Conservation (phyloP, 2,797 vertebrate species). For the Oryzias sinensis region DNA sequence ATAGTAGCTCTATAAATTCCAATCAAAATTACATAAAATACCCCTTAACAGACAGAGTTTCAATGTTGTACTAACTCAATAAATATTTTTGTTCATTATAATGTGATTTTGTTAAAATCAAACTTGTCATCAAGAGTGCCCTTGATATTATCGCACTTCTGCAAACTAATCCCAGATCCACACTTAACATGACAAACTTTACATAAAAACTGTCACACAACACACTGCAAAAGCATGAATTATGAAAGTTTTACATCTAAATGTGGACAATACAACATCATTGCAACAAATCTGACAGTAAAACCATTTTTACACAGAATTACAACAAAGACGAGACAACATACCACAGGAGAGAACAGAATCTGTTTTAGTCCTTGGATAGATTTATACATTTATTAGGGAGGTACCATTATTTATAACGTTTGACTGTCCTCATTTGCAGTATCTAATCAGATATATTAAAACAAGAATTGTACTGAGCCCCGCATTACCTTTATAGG, state of each 20-base stretch:
- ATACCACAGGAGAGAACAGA: slow-evolving; percentile 24
- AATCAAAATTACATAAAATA: slow-evolving; percentile 18
- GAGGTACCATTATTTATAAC: neutral
- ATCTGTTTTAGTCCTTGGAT: slow-evolving; percentile 47
- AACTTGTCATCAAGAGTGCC: slow-evolving; percentile 24
- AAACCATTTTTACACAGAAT: slow-evolving; percentile 39
- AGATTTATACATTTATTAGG: slow-evolving; percentile 32
- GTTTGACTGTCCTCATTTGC: slow-evolving; percentile 28
- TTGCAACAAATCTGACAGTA: slow-evolving; percentile 37
- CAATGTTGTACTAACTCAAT: slow-evolving; percentile 35
- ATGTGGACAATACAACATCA: slow-evolving; percentile 32
- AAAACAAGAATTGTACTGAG: slow-evolving; percentile 43
- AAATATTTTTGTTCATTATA: slow-evolving; percentile 55
- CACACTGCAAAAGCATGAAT: slow-evolving; percentile 41
- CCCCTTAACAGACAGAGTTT: slow-evolving; percentile 32
- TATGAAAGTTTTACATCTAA: slow-evolving; percentile 42
- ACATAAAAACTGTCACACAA: slow-evolving; percentile 42
- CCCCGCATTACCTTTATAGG: slow-evolving; percentile 20
- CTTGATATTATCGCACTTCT: slow-evolving; percentile 20
- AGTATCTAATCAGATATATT: slow-evolving; percentile 31
- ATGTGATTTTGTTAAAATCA: slow-evolving; percentile 43
- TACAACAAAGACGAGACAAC: slow-evolving; percentile 26
- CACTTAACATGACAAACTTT: slow-evolving; percentile 28
- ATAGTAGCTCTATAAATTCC: slow-evolving; percentile 27
- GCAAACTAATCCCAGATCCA: slow-evolving; percentile 33